phyloP scores from a whole-genome alignment of 1,140 invertebrate genomes.

The Spodoptera litura region DNA sequence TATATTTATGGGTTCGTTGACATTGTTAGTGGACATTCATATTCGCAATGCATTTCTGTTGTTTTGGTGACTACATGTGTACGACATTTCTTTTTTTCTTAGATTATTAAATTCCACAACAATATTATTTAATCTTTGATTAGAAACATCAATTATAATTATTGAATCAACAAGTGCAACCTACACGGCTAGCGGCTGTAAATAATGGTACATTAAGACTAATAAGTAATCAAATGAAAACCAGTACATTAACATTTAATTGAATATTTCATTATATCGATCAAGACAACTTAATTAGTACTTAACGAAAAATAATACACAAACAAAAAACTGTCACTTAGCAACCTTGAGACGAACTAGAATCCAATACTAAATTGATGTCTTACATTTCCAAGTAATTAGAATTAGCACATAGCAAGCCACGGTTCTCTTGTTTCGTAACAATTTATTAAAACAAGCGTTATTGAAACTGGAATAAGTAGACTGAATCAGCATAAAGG shows the following conservation, averaged over 20 bases:
- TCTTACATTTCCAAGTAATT: conserved; percentile 34
- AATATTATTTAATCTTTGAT: no score
- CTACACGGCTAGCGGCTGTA: no score
- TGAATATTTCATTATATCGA: no score
- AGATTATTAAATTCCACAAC: no score
- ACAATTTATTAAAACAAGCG: conserved; percentile 33
- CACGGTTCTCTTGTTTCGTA: conserved; percentile 36
- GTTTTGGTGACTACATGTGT: no score
- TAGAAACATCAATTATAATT: no score
- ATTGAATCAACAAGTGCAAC: no score
- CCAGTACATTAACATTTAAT: no score
- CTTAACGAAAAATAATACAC: neutral
- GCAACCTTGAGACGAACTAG: neutral
- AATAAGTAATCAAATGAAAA: no score
- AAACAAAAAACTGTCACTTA: neutral
- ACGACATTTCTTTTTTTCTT: no score
- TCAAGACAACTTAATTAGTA: no score
- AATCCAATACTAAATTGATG: neutral
- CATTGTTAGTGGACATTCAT: conserved; percentile 41
- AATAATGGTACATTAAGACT: no score
- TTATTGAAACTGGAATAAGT: conserved; percentile 50
- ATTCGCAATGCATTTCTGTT: conserved; percentile 23
- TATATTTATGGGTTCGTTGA: conserved; percentile 60
- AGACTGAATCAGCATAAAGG: conserved; percentile 50
- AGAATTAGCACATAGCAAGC: conserved; percentile 30